Evolutionary conservation across 2,888 invertebrate species (phyloP).

Genomic region (Zhengitettix transpicula): DNA sequence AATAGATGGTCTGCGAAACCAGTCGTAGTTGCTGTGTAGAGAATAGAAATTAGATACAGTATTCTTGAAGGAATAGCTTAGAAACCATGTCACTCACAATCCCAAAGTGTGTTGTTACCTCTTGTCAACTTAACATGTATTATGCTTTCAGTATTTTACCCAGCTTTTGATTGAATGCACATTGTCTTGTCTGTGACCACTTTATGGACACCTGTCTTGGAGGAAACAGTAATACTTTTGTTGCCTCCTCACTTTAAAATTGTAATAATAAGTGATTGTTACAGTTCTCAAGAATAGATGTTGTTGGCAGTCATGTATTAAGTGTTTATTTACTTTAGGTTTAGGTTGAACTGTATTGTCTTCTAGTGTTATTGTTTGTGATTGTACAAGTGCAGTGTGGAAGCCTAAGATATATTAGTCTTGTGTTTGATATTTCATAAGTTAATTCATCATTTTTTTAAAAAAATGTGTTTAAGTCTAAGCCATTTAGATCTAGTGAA

Average conservation of each 20-base stretch:
- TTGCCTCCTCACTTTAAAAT: conserved; percentile 3
- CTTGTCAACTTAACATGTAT: conserved; percentile 12
- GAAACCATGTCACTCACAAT: conserved; percentile 12
- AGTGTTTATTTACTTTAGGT: conserved; percentile 1
- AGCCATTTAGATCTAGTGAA: not conserved
- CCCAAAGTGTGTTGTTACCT: conserved; percentile 12
- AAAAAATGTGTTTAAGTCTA: too few species aligned
- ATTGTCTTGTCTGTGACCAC: conserved; percentile 13
- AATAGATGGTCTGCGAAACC: conserved; percentile 13
- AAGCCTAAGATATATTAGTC: too few species aligned
- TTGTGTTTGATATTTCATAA: too few species aligned
- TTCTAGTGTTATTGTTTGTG: not conserved
- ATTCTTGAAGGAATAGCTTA: conserved; percentile 12
- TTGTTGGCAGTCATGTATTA: conserved; percentile 3
- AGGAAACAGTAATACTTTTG: conserved; percentile 3
- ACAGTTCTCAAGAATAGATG: conserved; percentile 2
- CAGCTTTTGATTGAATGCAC: conserved; percentile 13
- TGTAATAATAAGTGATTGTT: conserved; percentile 2
- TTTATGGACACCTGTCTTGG: conserved; percentile 15
- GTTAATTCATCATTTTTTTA: too few species aligned
- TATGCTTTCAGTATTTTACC: conserved; percentile 12
- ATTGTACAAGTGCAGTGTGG: too few species aligned
- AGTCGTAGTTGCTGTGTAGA: conserved; percentile 13
- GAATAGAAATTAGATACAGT: conserved; percentile 11
- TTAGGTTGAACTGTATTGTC: conserved; percentile 1